Evolutionary conservation across 2,797 vertebrate genomes (phyloP), one percentile per base, ranked within the genome.

Genomic region (Falco novaeseelandiae): DNA sequence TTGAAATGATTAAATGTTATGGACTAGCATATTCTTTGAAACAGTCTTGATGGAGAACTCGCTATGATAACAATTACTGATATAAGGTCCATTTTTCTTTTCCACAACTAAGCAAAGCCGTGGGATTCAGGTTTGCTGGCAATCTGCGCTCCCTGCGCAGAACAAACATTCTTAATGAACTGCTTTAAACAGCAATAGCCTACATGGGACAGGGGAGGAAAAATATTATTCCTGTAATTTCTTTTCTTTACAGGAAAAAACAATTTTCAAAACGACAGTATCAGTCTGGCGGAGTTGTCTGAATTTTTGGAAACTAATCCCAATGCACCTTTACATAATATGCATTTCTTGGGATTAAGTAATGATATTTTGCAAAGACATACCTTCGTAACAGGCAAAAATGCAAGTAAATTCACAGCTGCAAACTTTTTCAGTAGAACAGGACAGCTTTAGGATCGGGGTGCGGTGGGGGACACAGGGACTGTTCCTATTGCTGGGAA

Each of bases 1-100:
- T 90, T 96, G 87, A 94, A 95, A 97, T 96, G 96, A 98, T 97
- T 96, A 95, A 97, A 97, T 93, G 95, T 93, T 84, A 81, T 61
- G 89, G 94, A 93, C 89, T 87, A 96, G 95, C 67, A 95, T 95
- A 95, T 94, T 96, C 94, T 76, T 96, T 95, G 87, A 94, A 97
- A 95, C 49, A 81, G 78, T 58, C 70, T 90, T 94, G 92, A 97
- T 82, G 83, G 93, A 97, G 96, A 97, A 93, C 86, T 96, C 38
- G 29, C 95, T 95, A 93, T 80, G 90, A 95, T 96, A 96, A 90
- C 62, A 69, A 95, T 97, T 96, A 95, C 89, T 96, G 96, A 96
- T 83, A 95, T 26, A 90, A 83, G 78, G 88, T 79, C 78, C 74
- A 89, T 95, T 95, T 94, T 96, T 96, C 94, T 91, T 88, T 76